phyloP scores from a whole-genome alignment of 2,797 vertebrate species.

The Cheracebus regulus region DNA sequence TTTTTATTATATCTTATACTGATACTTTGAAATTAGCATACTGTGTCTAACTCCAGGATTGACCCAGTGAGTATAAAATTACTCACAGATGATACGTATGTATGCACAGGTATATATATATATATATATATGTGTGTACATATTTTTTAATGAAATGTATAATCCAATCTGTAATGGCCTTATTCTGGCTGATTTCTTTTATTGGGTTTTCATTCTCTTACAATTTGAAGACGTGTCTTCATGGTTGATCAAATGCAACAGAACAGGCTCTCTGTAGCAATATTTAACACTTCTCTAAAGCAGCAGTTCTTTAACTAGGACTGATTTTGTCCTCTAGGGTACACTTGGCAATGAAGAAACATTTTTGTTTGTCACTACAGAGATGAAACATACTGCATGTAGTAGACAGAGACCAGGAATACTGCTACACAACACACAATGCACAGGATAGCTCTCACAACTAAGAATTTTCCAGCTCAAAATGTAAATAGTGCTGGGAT shows the following conservation, averaged over 20 bases:
- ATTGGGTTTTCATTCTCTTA: not conserved
- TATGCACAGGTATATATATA: not conserved
- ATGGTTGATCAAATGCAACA: not conserved
- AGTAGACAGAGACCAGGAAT: not conserved
- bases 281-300: not conserved
- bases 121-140: not conserved
- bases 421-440: not conserved
- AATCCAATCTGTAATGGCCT: not conserved
- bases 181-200: not conserved
- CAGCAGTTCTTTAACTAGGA: not conserved
- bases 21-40: slow-evolving; percentile 26
- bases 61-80: not conserved
- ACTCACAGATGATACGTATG: not conserved
- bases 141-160: not conserved
- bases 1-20: not conserved
- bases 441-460: not conserved
- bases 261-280: not conserved
- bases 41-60: not conserved
- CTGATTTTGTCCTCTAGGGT: not conserved
- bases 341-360: not conserved
- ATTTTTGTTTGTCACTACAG: not conserved
- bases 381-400: not conserved
- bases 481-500: not conserved
- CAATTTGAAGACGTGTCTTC: not conserved
- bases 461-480: not conserved